Evolutionary conservation across 1,140 invertebrate species (phyloP).

Genomic region (Lepidurus apus): DNA sequence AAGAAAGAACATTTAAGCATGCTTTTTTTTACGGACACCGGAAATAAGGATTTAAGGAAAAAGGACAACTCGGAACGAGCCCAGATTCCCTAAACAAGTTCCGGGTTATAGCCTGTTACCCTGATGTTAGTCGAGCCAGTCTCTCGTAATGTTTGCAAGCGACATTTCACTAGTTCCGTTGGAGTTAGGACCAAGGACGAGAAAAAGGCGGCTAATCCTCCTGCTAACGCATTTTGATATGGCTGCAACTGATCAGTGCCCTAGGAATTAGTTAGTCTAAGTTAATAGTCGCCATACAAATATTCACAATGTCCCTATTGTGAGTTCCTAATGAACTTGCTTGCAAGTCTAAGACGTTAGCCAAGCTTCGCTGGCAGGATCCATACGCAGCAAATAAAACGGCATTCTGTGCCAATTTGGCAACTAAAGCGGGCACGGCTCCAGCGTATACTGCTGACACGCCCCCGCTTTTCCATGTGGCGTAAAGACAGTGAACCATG

Average conservation of each 20-base stretch:
- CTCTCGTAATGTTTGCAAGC: conserved; percentile 30
- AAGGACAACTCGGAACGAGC: neutral
- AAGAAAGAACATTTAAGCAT: neutral
- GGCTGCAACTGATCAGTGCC: conserved; percentile 26
- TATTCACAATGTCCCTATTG: neutral
- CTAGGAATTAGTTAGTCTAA: neutral
- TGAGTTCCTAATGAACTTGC: conserved; percentile 7
- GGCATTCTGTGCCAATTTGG: conserved; percentile 32
- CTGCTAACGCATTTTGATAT: conserved; percentile 26
- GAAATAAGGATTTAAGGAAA: neutral
- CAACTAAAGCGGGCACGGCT: conserved; percentile 30
- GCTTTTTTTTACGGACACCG: neutral
- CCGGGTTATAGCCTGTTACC: neutral
- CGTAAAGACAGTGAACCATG: conserved; percentile 28
- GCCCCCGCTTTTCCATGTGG: conserved; percentile 23
- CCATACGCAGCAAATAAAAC: conserved; percentile 33
- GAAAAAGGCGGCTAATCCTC: conserved; percentile 30
- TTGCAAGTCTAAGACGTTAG: conserved; percentile 25
- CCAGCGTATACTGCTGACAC: conserved; percentile 29
- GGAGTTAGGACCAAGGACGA: conserved; percentile 30
- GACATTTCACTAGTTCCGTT: conserved; percentile 32
- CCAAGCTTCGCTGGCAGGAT: conserved; percentile 27
- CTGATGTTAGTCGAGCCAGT: neutral
- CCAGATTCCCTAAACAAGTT: neutral
- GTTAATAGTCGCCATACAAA: neutral